Base-by-base conservation (phyloP, 2,113 vertebrate genomes). In the Indicator maculatus region DNA sequence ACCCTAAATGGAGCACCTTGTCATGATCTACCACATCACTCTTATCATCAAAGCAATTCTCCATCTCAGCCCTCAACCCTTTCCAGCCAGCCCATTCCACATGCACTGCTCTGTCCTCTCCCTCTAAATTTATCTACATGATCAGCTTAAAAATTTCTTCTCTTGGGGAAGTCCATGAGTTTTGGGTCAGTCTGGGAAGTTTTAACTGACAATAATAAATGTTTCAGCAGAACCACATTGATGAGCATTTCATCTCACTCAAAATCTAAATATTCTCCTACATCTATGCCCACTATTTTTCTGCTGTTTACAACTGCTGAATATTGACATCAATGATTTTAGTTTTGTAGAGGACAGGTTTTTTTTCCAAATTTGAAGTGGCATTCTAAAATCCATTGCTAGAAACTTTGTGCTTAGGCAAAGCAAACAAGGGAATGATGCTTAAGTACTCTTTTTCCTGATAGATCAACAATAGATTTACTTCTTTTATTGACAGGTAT, bases 1-100 rank as follows among this genome's bases (percentile, higher is more conserved):
- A 77, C 65, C 26, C 58, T 93, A 88, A 91, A 39, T 93, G 84
- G 44, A 82, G 16, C 56, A 64, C 33, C 72, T 86, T 93, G n/a
- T 63, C 47, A 24, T 88, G 33, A 58, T 12, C 81, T 71, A 33
- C 65, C 21, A 8, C 18, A 27, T 74, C 76, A 60, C 39, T 12
- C 31, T 76, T 73, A 70, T 50, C 71, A 41, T 56, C 64, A 60
- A 31, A 56, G 15, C 45, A 45, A 80, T 89, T 13, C 28, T 80
- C 67, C 56, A 44, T 60, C 67, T 70, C 3, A 0, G 18, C 31
- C 41, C 59, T 92, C 56, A 55, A 1, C 41, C 17, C 18, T 73
- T 92, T 73, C 83, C 39, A 75, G 20, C 26, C 58, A 69, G 27
- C n/a, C n/a, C 11, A 10, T 65, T 90, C 52, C 27, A 33, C 12